Base-by-base conservation (phyloP, 1,140 invertebrate genomes). In the Linepithema humile region DNA sequence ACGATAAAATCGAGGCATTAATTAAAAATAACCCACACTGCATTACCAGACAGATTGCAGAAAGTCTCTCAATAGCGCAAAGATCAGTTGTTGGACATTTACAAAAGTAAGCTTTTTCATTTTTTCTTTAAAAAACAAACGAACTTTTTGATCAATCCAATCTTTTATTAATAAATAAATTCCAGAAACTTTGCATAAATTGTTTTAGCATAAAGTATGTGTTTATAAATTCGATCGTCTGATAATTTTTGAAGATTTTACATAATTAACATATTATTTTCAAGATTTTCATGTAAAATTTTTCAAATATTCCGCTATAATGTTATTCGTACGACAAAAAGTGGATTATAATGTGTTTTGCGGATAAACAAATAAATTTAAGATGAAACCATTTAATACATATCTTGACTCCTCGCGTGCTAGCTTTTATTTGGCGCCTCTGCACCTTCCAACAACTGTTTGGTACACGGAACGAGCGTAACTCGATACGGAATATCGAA, bases 401-500 rank as follows among this genome's bases (percentile, higher is more conserved):
- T 20, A 32, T 9, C 64, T 55, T 69, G 32, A 6, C 23, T 35
- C 12, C 60, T 64, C 55, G 60, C 45, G n/a, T 32, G 45, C n/a
- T 32, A 53, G 29, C 59, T 72, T 62, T 78, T 69, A 65, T 62
- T 84, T 60, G 29, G 59, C 70, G 35, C 82, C 20, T 64, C 26
- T 77, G 59, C 43, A 77, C 60, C 73, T 69, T 70, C 35, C 60
- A 62, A 26, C 80, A 84, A 90, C 87, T 89, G 85, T 90, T 91
- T 88, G 72, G 65, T 85, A 84, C 77, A 72, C 55, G 86, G 85
- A 90, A 88, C 78, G 85, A 86, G 84, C 84, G 88, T 90, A 92
- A 91, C 89, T 91, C 87, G 90, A 91, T 90, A 91, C 88, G 73
- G 90, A 91, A 91, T 92, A 90, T 91, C 85, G 85, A 91, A 92